Conservation (phyloP, 2,113 vertebrate genomes). For the Sprattus sprattus region DNA sequence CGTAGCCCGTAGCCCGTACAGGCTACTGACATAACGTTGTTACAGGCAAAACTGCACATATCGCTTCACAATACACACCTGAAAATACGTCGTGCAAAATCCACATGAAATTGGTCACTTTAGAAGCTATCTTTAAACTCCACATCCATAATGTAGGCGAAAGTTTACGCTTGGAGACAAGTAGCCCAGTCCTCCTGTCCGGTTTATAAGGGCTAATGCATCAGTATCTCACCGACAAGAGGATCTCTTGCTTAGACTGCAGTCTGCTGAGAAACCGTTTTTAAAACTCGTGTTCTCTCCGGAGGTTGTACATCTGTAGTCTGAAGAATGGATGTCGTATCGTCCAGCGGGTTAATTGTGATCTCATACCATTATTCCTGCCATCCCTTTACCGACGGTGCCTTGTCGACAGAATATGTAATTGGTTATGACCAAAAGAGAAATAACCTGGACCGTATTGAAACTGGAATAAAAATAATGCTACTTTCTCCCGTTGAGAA, state of each 20-base stretch:
- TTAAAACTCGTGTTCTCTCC: not conserved
- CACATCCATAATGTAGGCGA: not conserved
- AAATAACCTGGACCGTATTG: not conserved
- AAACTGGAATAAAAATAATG: not conserved
- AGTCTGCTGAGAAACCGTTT: not conserved
- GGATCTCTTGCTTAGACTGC: not conserved
- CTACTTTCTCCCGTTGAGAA: not conserved
- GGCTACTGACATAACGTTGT: not conserved
- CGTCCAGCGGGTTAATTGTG: conserved; percentile 3
- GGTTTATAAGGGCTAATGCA: not conserved
- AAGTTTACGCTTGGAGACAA: not conserved
- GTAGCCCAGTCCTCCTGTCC: not conserved
- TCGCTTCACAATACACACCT: not conserved
- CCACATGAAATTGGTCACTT: not conserved
- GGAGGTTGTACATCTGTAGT: not conserved
- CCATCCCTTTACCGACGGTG: conserved; percentile 7
- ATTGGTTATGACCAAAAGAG: conserved; percentile 5
- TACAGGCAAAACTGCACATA: not conserved
- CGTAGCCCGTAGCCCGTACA: not conserved
- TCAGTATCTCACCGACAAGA: not conserved
- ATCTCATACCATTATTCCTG: conserved; percentile 5
- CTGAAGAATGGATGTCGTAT: not conserved
- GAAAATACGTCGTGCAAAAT: not conserved
- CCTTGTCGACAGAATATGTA: conserved; percentile 14
- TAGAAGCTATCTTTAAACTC: not conserved